Base-by-base conservation (phyloP, 2,888 invertebrate species). In the Drosophila formosana region DNA sequence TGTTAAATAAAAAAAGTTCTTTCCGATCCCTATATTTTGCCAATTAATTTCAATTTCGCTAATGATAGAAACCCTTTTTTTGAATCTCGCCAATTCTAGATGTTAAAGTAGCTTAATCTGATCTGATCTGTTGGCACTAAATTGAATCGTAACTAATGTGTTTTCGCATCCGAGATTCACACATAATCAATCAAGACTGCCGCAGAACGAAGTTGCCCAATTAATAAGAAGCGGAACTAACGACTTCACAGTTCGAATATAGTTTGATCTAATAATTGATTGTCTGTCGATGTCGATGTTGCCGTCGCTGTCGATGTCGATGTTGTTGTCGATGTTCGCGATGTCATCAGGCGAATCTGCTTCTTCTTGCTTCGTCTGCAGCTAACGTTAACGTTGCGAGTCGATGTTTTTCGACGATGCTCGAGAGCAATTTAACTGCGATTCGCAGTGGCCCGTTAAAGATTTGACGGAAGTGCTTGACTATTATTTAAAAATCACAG, bases 381-480 rank as follows among this genome's bases (percentile, higher is more conserved):
- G 18, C 18, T 18, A 43, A 30, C 25, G 13, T 41, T 52, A 18
- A n/a, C n/a, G 18, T 30, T 53, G 2, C 5, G 4, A 4, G 37
- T 28, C 7, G 13, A 41, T 47, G 26, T 11, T 26, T 23, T 37
- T 37, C 30, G 37, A 32, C 18, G 46, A 47, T 11, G 45, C 28
- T n/a, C 28, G 18, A 32, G 46, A 46, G 37, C 37, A 45, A 52
- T 51, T 69, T 75, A 75, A 65, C 60, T 76, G 76, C 57, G 55
- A 5, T 45, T 23, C 18, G 43, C 45, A 25, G 41, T 53, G 58
- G 63, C 64, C 56, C 56, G 46, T 46, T 61, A 49, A 45, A 50
- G 51, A 46, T 72, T 75, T 45, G 66, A 73, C 82, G 82, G 85
- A 85, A 78, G 72, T 69, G 70, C 61, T 66, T 50, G 55, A 49